These are phyloP conservation scores for Cenopis cana DNA, from an alignment of 2,888 invertebrate genomes.

Conservation along the genomic window DNA sequence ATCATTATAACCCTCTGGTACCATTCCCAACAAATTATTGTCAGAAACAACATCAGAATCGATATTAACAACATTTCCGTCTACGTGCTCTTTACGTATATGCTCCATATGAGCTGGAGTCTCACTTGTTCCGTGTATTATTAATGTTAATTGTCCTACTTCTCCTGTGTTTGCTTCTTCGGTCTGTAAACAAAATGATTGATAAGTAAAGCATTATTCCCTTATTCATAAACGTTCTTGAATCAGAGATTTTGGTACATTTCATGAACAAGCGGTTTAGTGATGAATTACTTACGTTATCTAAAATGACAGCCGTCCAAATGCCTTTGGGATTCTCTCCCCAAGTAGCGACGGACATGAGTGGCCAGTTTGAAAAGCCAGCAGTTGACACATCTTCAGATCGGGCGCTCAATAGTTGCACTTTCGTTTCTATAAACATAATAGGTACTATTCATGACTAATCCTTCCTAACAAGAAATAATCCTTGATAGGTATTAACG, in stretches of 20 bases:
- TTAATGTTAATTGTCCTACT: conserved; percentile 85
- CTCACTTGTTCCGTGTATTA: conserved; percentile 89
- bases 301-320: conserved; percentile 85
- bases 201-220: background rate
- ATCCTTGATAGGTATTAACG: background rate
- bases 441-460: background rate
- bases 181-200: conserved; percentile 58
- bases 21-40: conserved; percentile 51
- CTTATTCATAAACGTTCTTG: too few relatives aligned
- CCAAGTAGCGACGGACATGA: conserved; percentile 96
- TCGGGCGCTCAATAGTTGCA: conserved; percentile 89
- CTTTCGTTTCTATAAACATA: conserved; percentile 85
- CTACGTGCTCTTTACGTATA: conserved; percentile 59
- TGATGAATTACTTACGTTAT: conserved; percentile 67
- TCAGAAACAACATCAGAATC: conserved; percentile 53
- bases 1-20: conserved; percentile 58
- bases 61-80: conserved; percentile 50
- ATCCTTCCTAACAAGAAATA: background rate
- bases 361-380: conserved; percentile 93
- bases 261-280: too few relatives aligned
- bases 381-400: conserved; percentile 87
- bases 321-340: conserved; percentile 91
- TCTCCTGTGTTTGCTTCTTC: conserved; percentile 82
- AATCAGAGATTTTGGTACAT: too few relatives aligned
- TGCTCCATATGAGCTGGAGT: conserved; percentile 86